Conservation (phyloP, 2,888 invertebrate genomes). For the Autographa gamma region DNA sequence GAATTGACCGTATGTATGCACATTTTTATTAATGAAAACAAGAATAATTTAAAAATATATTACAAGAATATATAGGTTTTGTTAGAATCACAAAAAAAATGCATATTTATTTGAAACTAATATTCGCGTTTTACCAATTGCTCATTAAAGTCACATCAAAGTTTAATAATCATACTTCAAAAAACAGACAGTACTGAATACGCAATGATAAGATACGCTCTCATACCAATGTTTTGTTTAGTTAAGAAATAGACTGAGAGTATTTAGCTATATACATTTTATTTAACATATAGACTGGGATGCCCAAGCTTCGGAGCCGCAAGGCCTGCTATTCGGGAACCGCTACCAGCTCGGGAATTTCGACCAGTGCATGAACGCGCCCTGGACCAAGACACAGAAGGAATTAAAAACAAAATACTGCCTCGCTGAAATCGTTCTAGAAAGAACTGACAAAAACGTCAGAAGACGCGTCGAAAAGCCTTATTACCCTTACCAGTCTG, state of each 20-base stretch:
- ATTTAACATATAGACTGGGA: constrained; percentile 88
- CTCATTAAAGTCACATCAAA: no score
- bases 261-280: not conserved
- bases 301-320: constrained; percentile 88
- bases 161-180: no score
- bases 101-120: no score
- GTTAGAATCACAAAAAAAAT: no score
- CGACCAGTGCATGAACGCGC: constrained; percentile 87
- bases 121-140: no score
- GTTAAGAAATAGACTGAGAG: no score
- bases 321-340: constrained; percentile 88
- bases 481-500: constrained; percentile 79
- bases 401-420: constrained; percentile 84
- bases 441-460: constrained; percentile 70
- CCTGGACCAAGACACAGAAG: constrained; percentile 72
- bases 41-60: not conserved
- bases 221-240: no score
- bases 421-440: constrained; percentile 82
- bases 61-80: no score
- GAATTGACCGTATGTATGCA: no score
- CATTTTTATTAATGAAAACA: no score
- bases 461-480: constrained; percentile 65
- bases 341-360: constrained; percentile 90
- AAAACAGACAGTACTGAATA: no score
- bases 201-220: no score